A percentile compares a stretch with the other conserved stretches of the same genome.
Conservation (phyloP, 2,113 vertebrate species). For the Brachyhypopomus gauderio region DNA sequence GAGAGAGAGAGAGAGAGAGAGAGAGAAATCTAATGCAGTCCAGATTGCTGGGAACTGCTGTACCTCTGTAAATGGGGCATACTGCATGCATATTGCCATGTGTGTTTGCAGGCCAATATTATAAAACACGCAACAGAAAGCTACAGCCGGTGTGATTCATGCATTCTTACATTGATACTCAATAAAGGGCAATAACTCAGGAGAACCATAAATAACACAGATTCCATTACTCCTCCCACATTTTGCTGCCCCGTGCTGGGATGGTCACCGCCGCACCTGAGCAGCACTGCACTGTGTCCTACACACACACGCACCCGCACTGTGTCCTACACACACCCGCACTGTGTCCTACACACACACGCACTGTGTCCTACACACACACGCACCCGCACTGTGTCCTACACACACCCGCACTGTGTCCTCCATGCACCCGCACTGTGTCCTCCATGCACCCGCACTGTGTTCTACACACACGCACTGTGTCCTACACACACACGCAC, state of each 20-base stretch:
- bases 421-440: neutral
- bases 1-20: conserved; percentile 50
- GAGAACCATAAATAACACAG: neutral
- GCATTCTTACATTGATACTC: neutral
- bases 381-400: neutral
- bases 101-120: conserved; percentile 35
- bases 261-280: neutral
- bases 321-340: too few species aligned
- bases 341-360: too few species aligned
- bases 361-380: too few species aligned
- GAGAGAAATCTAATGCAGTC: conserved; percentile 46
- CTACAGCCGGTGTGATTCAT: neutral
- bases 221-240: neutral
- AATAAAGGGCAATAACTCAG: conserved; percentile 2
- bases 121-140: conserved; percentile 5
- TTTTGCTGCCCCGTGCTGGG: neutral
- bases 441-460: neutral
- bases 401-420: neutral
- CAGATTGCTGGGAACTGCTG: conserved; percentile 53
- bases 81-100: conserved; percentile 53
- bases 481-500: too few species aligned
- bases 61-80: conserved; percentile 62
- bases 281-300: neutral
- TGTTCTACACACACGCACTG: neutral
- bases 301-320: neutral